Base-by-base conservation (phyloP, 1,140 invertebrate species). In the Zaprionus camerounensis region DNA sequence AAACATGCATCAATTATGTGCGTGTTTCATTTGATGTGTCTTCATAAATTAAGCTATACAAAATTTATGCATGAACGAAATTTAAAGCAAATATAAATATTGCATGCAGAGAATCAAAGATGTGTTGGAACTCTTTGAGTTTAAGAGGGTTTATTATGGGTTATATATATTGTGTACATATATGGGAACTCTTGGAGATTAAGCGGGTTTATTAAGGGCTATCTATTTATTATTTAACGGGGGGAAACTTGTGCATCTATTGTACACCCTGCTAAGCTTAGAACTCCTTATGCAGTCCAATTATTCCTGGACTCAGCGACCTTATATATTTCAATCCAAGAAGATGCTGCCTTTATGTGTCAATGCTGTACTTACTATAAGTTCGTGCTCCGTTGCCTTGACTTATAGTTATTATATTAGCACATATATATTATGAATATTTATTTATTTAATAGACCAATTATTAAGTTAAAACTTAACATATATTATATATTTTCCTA, bases 21-120 rank as follows among this genome's bases (percentile, higher is more conserved):
- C 53, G 51, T 78, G 78, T 65, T 63, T 57, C 38, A 53, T 76
- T 71, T 68, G 22, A 41, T 53, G 38, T 65, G 34, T 46, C 17
- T 46, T 53, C 69, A 71, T 76, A 66, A 65, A 65, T 59, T 44
- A 31, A 49, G 72, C 67, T 51, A 44, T 20, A 26, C 17, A 3
- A 74, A 57, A 82, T 74, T 80, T 59, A 59, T 80, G 83, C 83
- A 86, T 86, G 83, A 34, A n/a, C 20, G 38, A 28, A 76, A 76
- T 51, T 15, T 13, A 71, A 70, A 56, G 17, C 41, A 46, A 44
- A 53, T 53, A 44, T 55, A 62, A 61, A 28, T 11, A 55, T 41
- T 62, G 67, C 58, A 70, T 61, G 67, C 13, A 41, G 6, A 46
- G 55, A 46, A 26, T 68, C 28, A 20, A 58, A 67, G 56, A 67